Evolutionary conservation across 2,888 invertebrate species (phyloP), one percentile per base, ranked within the genome.

Genomic region (Drosophila sordidapex): DNA sequence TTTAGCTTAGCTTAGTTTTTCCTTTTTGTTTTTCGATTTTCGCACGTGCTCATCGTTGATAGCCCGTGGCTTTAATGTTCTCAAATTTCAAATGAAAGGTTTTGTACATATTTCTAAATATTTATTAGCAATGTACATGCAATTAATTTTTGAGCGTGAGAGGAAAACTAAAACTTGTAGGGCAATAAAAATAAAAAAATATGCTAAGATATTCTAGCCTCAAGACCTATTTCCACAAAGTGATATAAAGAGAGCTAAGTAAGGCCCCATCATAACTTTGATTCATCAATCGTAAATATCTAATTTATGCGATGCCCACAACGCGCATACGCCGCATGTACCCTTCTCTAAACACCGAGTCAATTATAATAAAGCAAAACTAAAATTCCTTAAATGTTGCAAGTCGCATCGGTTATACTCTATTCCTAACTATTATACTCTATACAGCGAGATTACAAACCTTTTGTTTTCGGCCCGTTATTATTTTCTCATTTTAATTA

Each of bases 91-190:
- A 81, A 68, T 85, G 73, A 87, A 83, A 74, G 76, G 73, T 73
- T 72, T 72, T 43, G 61, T 71, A 87, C 74, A 72, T 81, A 78
- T 71, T 81, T 83, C 61, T 63, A 74, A 81, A 76, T 83, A 86
- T 87, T 85, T 77, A 85, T 86, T 86, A 82, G 59, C 75, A 73
- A 78, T 78, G 64, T 59, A 65, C 86, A 88, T 86, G 88, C 85
- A 58, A 84, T 87, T 75, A 64, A 29, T 48, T 66, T 73, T 69
- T 62, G 66, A 29, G 60, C 80, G 78, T 88, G 85, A 46, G 86
- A 87, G 48, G 25, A 3, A 51, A 58, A 38, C 3, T 35, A 35
- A 65, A 64, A 40, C 63, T 51, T 59, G 66, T 15, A 33, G 40
- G 15, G 18, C 64, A 63, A 57, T 25, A 46, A 51, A 40, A 40